Conservation (phyloP, 2,797 vertebrate species). For the Denticeps clupeoides region DNA sequence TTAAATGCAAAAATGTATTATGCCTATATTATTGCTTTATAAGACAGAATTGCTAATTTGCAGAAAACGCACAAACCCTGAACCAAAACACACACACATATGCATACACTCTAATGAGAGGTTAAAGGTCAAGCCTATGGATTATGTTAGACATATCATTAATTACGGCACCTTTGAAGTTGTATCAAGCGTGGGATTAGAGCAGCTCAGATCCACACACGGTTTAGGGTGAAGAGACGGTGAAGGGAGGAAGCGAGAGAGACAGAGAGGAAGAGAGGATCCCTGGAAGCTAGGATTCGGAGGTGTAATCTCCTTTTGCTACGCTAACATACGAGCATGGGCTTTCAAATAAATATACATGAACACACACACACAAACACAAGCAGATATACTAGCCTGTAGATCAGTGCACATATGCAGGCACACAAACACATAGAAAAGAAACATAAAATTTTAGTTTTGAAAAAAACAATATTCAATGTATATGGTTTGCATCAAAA, state of each 20-base stretch:
- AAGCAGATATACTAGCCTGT: not conserved
- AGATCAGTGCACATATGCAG: not conserved
- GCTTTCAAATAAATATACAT: not conserved
- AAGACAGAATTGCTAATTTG: too few species aligned
- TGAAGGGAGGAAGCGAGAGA: slow-evolving; percentile 2
- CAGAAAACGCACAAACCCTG: not conserved
- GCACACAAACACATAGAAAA: too few species aligned
- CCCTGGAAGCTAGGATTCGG: slow-evolving; percentile 20
- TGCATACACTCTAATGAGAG: slow-evolving; percentile 7
- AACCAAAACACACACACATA: not conserved
- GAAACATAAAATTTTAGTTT: too few species aligned
- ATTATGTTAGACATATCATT: not conserved
- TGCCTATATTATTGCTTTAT: too few species aligned
- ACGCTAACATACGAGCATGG: slow-evolving; percentile 1
- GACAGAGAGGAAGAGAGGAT: not conserved
- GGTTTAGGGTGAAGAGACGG: slow-evolving; percentile 22
- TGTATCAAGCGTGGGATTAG: not conserved
- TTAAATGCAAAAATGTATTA: too few species aligned
- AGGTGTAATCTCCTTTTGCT: slow-evolving; percentile 30
- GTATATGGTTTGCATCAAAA: not conserved
- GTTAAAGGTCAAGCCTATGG: not conserved
- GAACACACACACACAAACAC: not conserved
- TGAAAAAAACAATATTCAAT: too few species aligned
- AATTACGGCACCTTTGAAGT: not conserved
- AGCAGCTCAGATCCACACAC: slow-evolving; percentile 23